A percentile compares a stretch with the other conserved stretches of the same genome.
phyloP scores from a whole-genome alignment of 2,113 vertebrate species.

The Sitta europaea region DNA sequence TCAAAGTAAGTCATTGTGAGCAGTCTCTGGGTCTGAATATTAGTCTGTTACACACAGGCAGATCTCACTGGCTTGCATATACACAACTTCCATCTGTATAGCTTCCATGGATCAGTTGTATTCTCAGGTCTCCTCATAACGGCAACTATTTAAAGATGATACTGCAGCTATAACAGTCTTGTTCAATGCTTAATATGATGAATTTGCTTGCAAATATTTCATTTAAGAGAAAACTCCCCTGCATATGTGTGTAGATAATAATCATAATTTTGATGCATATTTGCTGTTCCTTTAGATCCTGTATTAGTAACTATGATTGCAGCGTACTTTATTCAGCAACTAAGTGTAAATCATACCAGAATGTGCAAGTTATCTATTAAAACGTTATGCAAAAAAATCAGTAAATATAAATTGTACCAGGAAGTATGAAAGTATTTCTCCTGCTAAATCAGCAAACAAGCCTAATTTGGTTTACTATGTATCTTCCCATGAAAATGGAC shows the following conservation, averaged over 20 bases:
- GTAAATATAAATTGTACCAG: not conserved
- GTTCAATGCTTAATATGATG: not conserved
- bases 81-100: not conserved
- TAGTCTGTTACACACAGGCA: not conserved
- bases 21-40: not conserved
- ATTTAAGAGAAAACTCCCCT: not conserved
- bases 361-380: not conserved
- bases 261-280: not conserved
- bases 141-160: not conserved
- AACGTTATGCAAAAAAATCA: not conserved
- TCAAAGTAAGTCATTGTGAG: not conserved
- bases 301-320: not conserved
- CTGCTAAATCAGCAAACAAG: not conserved
- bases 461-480: not conserved
- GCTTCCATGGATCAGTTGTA: not conserved
- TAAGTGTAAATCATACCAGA: not conserved
- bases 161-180: not conserved
- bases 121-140: not conserved
- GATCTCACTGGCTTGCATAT: not conserved
- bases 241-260: not conserved
- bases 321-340: conserved; percentile 13
- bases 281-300: not conserved
- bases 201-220: not conserved
- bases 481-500: not conserved
- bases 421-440: not conserved